Evolutionary conservation across 2,797 vertebrate species (phyloP).

Genomic region (Amniataba percoides): DNA sequence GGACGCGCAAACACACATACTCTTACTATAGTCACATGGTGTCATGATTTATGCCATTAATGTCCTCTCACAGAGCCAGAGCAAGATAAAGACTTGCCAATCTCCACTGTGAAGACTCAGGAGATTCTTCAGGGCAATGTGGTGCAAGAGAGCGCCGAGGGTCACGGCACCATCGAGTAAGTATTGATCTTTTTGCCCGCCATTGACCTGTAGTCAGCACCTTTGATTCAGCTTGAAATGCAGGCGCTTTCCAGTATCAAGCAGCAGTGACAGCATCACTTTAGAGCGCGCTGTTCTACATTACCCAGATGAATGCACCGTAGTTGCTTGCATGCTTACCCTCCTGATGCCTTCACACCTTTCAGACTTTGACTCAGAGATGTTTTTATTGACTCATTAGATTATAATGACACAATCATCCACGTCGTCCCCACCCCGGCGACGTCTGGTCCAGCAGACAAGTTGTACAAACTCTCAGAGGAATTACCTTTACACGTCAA

Average conservation of each 20-base stretch:
- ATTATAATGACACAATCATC: constrained; percentile 17
- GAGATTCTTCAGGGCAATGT: constrained; percentile 89
- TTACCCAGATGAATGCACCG: constrained; percentile 9
- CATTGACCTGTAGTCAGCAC: constrained; percentile 51
- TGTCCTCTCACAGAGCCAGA: constrained; percentile 75
- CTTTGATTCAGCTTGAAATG: constrained; percentile 30
- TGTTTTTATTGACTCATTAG: constrained; percentile 30
- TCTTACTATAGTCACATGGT: background rate
- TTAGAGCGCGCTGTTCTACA: background rate
- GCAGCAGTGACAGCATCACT: constrained; percentile 26
- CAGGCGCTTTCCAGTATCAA: constrained; percentile 26
- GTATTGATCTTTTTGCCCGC: constrained; percentile 65
- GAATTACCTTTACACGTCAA: constrained; percentile 20
- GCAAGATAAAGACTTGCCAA: constrained; percentile 81
- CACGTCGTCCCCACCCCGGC: constrained; percentile 13
- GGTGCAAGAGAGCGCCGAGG: constrained; percentile 90
- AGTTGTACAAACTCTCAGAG: constrained; percentile 2
- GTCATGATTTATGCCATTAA: constrained; percentile 24
- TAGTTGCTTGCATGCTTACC: background rate
- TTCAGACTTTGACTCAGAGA: constrained; percentile 3
- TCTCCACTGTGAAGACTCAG: constrained; percentile 90
- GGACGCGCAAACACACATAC: background rate
- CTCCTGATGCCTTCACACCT: background rate
- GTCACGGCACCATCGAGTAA: constrained; percentile 94
- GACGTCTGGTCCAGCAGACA: constrained; percentile 39